Base-by-base conservation (phyloP, 2,888 invertebrate species). In the Allophyes oxyacanthae region DNA sequence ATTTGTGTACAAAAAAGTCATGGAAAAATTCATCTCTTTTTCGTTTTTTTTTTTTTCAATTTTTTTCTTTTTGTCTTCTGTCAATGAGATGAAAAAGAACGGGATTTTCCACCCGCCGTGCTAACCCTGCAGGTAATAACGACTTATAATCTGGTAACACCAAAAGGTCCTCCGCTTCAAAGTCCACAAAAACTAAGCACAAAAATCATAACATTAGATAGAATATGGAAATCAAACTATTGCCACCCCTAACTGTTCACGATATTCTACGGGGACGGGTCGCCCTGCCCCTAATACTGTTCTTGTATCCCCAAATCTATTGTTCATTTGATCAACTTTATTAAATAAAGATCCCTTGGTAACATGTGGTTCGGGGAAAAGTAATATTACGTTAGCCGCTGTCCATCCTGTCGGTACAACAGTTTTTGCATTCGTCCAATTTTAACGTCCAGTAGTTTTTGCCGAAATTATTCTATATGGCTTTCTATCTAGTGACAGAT, bases 271-370 rank as follows among this genome's bases (percentile, higher is more conserved):
- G 40, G 49, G 55, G 55, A 54, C 61, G 60, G 68, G 68, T 62
- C 63, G 38, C 57, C 50, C 56, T 28, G 28, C 28, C 70, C 75
- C 72, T 84, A 81, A 85, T 82, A 84, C 75, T 71, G 72, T 79
- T 79, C 75, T 82, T 82, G 75, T 76, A 72, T 54, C 60, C 81
- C 81, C 81, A 78, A 88, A 88, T 84, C 85, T 85, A 86, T 88
- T 88, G 88, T 88, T 88, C 87, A 87, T 89, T 86, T 84, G 88
- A 86, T 86, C 85, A 72, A 82, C 78, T 81, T 83, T 83, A 84
- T 83, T 84, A 78, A 80, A 83, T 82, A 83, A 78, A 81, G 81
- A 79, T 82, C 77, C 71, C 58, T 67, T 56, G 78, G 81, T 70
- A 81, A 82, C 83, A 84, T 81, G 79, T 83, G 83, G 77, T 73